Percentiles rank a stretch among this genome's conserved stretches.
Conservation (phyloP, 2,113 vertebrate genomes). For the Circaetus gallicus region DNA sequence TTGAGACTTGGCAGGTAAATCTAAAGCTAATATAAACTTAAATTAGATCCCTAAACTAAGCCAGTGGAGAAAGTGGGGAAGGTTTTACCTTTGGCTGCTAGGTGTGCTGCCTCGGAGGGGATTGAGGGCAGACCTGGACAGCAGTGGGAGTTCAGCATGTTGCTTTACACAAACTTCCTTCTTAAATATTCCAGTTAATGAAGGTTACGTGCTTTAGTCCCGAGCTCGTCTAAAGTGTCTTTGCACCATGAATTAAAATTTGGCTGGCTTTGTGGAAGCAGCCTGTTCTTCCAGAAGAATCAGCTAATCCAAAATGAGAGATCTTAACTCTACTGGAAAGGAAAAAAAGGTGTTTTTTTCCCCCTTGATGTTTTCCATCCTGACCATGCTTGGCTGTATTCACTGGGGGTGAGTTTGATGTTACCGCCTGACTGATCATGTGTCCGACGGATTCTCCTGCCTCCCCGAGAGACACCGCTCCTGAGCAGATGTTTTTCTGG, state of each 20-base stretch:
- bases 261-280: not conserved
- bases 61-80: not conserved
- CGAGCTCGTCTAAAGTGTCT: not conserved
- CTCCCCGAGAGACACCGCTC: rapidly evolving
- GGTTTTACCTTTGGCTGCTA: not conserved
- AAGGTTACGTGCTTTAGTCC: not conserved
- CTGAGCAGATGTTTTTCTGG: not conserved
- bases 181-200: not conserved
- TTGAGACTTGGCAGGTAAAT: not conserved
- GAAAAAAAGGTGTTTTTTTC: too few relatives aligned
- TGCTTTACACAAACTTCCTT: not conserved
- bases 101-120: not conserved
- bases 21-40: not conserved
- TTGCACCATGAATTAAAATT: not conserved
- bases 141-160: not conserved
- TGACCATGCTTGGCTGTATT: not conserved
- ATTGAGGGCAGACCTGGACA: not conserved
- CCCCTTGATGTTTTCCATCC: not conserved
- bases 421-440: not conserved
- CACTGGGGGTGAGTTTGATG: not conserved
- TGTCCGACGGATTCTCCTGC: not conserved
- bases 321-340: not conserved
- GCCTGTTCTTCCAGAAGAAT: not conserved
- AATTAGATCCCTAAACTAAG: not conserved
- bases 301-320: not conserved